Percentiles rank a stretch among this genome's conserved stretches.
These are phyloP conservation scores for Drosophila ficusphila DNA, from an alignment of 1,140 invertebrate genomes.

Conservation along the genomic window DNA sequence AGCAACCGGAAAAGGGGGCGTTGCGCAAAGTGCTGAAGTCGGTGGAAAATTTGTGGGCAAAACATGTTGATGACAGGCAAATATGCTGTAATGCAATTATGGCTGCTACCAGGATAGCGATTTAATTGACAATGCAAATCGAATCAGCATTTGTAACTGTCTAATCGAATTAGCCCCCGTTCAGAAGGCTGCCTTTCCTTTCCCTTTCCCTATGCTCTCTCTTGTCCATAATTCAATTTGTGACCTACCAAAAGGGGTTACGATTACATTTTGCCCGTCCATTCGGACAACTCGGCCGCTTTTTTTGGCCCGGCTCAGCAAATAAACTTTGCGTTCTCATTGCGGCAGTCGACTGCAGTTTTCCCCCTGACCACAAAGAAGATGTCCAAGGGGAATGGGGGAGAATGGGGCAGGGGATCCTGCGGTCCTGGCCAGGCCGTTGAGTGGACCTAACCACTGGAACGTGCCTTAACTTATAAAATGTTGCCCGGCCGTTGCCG, in stretches of 20 bases:
- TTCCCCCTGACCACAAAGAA: conserved; percentile 15
- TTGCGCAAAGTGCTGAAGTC: conserved; percentile 55
- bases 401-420: conserved; percentile 1
- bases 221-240: conserved; percentile 59
- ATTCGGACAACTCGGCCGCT: conserved; percentile 1
- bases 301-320: conserved; percentile 55
- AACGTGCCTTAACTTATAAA: conserved; percentile 78
- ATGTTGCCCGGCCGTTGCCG: conserved; percentile 38
- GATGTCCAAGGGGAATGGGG: neutral
- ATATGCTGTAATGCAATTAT: conserved; percentile 68
- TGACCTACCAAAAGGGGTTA: conserved; percentile 12
- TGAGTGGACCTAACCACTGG: conserved; percentile 66
- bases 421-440: conserved; percentile 6
- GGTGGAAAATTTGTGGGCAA: conserved; percentile 47
- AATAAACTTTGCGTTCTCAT: conserved; percentile 74
- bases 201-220: too few relatives aligned
- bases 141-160: conserved; percentile 71
- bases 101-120: conserved; percentile 10
- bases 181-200: conserved; percentile 25
- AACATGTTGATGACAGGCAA: conserved; percentile 30
- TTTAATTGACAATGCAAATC: conserved; percentile 80
- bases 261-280: too few relatives aligned
- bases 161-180: conserved; percentile 60
- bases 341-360: conserved; percentile 68
- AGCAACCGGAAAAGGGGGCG: conserved; percentile 43